Evolutionary conservation across 2,888 invertebrate genomes (phyloP).

Genomic region (Cyclophora albipunctata): DNA sequence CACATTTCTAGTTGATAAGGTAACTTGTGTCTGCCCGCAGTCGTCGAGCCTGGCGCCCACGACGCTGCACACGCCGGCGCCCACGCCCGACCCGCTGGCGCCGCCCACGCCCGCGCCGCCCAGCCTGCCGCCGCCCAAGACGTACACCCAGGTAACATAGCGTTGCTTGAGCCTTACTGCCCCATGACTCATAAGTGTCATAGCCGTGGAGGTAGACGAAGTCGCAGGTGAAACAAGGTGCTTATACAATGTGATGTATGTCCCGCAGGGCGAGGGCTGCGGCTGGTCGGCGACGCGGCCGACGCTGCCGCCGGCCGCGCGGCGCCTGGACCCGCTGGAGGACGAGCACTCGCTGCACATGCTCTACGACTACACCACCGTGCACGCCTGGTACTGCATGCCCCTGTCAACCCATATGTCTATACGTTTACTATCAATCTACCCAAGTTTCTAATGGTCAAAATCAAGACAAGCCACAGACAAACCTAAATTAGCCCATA

Average conservation of each 20-base stretch:
- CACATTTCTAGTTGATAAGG: no score
- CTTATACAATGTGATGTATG: background rate
- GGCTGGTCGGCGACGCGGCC: conserved; percentile 81
- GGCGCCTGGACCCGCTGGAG: conserved; percentile 85
- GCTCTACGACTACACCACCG: conserved; percentile 91
- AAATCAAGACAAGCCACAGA: no score
- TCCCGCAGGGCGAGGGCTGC: conserved; percentile 25
- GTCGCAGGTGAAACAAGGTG: no score
- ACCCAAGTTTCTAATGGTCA: background rate
- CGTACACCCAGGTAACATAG: conserved; percentile 50
- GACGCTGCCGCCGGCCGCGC: conserved; percentile 83
- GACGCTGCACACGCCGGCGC: conserved; percentile 70
- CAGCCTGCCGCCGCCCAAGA: conserved; percentile 51
- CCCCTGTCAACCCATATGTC: background rate
- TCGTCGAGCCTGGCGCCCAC: conserved; percentile 40
- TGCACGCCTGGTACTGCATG: conserved; percentile 82
- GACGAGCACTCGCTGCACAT: conserved; percentile 87
- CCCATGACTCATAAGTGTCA: background rate
- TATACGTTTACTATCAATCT: background rate
- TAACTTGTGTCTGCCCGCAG: conserved; percentile 11
- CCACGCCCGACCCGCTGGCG: conserved; percentile 65
- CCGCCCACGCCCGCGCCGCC: conserved; percentile 67
- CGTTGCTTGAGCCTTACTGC: no score
- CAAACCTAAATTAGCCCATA: no score
- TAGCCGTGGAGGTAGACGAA: background rate